A percentile compares a stretch with the other conserved stretches of the same genome.
phyloP scores from a whole-genome alignment of 2,888 invertebrate species.

The Pachydiplax longipennis region DNA sequence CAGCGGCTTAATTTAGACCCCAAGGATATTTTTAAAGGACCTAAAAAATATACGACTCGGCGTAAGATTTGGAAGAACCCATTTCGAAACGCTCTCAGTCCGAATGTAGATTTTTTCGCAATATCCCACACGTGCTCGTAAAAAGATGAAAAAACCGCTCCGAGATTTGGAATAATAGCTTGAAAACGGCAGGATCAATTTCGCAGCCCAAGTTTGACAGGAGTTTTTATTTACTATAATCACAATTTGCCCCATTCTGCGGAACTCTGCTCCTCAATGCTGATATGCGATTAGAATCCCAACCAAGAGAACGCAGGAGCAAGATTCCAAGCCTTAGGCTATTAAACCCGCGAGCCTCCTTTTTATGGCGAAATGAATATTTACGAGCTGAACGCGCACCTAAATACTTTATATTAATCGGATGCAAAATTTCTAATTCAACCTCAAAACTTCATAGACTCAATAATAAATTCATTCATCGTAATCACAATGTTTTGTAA shows the following conservation, averaged over 20 bases:
- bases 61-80: neutral
- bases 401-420: too few species aligned
- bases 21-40: neutral
- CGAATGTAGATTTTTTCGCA: neutral
- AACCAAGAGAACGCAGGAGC: neutral
- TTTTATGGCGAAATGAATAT: too few species aligned
- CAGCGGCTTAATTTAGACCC: neutral
- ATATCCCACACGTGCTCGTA: neutral
- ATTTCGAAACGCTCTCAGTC: neutral
- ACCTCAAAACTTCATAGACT: too few species aligned
- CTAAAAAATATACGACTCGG: neutral
- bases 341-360: too few species aligned
- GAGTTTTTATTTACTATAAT: neutral
- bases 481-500: too few species aligned
- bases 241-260: neutral
- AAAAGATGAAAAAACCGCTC: neutral
- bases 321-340: too few species aligned
- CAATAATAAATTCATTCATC: too few species aligned
- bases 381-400: too few species aligned
- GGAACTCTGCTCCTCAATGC: neutral
- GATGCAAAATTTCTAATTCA: too few species aligned
- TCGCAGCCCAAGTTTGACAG: neutral
- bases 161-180: neutral
- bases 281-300: neutral
- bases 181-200: neutral